Evolutionary conservation across 1,140 invertebrate genomes (phyloP), one percentile per base, ranked within the genome.

Genomic region (Rhopalosiphum padi): DNA sequence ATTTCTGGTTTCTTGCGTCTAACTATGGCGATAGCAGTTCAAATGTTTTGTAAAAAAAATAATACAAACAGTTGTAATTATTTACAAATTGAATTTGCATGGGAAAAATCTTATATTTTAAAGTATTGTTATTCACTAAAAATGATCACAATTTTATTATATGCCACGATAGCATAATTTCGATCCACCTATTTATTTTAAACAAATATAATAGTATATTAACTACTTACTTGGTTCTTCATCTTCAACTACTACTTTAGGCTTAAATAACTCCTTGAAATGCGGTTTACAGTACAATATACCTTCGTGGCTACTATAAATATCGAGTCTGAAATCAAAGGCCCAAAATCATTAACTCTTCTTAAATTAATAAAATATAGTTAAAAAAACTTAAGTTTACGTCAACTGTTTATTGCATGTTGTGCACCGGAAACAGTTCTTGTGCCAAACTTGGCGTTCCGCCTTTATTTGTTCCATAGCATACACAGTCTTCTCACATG

Each of bases 381-480:
- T 77, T 30, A 91, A 60, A 55, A 55, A 82, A 93, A 89, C n/a
- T 82, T 60, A 18, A 68, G 53, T 96, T 96, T 95, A 98, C 97
- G 97, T 98, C 93, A 99, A 96, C 94, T 97, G 97, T 95, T 98
- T 99, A 94, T 97, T 97, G 95, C 98, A 99, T 95, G 98, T 97
- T 86, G 96, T 96, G 95, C 98, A 99, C 94, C 98, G 96, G 96
- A 99, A 98, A 95, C 98, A 99, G 95, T 97, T 97, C 95, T 98
- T 98, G 95, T 99, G 98, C 97, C 98, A 99, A 89, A 97, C 96
- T 48, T 96, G 95, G 94, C 97, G 97, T 95, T 98, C 98, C 4
- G 98, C 98, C 95, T 98, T 98, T 93, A 98, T 97, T 94, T 98
- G 97, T 95, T 99, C 98, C 98, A 99, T 99, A 95, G 98, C 98